Evolutionary conservation across 2,797 vertebrate genomes (phyloP).

Genomic region (Phrynocephalus vlangalii): DNA sequence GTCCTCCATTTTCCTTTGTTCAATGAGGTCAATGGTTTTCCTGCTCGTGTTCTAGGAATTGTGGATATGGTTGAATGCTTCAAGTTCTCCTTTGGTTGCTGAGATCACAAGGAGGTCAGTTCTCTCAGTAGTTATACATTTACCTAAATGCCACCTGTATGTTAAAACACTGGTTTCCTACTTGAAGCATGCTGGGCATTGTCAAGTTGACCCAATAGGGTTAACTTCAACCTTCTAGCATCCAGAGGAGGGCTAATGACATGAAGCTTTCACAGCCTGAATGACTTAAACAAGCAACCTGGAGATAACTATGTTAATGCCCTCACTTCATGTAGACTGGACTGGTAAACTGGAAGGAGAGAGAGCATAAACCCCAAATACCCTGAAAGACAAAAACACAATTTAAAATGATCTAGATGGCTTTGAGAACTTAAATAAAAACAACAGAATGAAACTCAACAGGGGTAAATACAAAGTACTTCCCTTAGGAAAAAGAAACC

Average conservation of each 20-base stretch:
- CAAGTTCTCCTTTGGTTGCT: conserved; percentile 31
- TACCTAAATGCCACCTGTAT: conserved; percentile 21
- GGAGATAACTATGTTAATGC: background rate
- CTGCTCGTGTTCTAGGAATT: conserved; percentile 12
- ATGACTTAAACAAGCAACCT: conserved; percentile 14
- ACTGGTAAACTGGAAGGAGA: conserved; percentile 2
- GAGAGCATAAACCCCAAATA: background rate
- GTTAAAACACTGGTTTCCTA: conserved; percentile 20
- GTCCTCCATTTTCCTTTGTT: conserved; percentile 1
- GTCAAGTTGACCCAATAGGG: conserved; percentile 30
- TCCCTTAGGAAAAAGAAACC: too few relatives aligned
- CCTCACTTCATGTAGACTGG: conserved; percentile 5
- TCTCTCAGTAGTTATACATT: conserved; percentile 34
- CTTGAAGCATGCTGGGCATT: conserved; percentile 40
- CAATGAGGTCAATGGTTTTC: background rate
- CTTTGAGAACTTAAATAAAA: too few relatives aligned
- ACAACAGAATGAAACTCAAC: too few relatives aligned
- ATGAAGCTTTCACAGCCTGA: conserved; percentile 23
- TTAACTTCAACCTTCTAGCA: background rate
- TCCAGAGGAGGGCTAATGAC: conserved; percentile 25
- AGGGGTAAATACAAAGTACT: too few relatives aligned
- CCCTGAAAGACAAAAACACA: background rate
- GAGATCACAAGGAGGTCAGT: conserved; percentile 37
- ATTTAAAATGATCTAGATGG: too few relatives aligned
- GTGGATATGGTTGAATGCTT: conserved; percentile 25